These are phyloP conservation scores for Uloborus plumipes DNA, from an alignment of 2,888 invertebrate species.

Conservation along the genomic window DNA sequence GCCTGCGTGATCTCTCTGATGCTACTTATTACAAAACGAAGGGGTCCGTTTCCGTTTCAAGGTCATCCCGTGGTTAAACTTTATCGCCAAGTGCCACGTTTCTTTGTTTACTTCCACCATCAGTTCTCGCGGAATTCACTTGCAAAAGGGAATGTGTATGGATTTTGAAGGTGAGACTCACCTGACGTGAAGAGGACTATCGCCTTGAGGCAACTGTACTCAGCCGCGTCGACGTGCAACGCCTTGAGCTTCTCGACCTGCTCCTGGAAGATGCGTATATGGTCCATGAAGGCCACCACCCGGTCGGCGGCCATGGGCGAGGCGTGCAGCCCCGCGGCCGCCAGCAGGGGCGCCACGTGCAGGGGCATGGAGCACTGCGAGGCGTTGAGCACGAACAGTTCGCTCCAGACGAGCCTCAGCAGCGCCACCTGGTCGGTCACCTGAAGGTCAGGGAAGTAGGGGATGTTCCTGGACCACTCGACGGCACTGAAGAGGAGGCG, in stretches of 20 bases:
- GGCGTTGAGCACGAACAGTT: slow-evolving; percentile 96
- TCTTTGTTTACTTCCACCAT: too few species aligned
- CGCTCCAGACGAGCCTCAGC: slow-evolving; percentile 95
- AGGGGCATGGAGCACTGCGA: slow-evolving; percentile 99
- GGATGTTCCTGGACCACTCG: slow-evolving; percentile 98
- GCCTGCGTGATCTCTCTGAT: too few species aligned
- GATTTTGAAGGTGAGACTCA: too few species aligned
- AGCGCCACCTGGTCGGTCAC: slow-evolving; percentile 90
- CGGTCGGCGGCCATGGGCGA: slow-evolving; percentile 97
- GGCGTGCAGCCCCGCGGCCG: slow-evolving; percentile 95
- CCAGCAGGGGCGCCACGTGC: slow-evolving; percentile 93
- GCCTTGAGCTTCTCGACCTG: slow-evolving; percentile 98
- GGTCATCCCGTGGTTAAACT: too few species aligned
- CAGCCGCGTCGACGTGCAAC: slow-evolving; percentile 97
- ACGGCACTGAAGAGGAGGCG: slow-evolving; percentile 95
- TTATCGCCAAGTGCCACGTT: too few species aligned
- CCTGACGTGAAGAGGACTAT: slow-evolving; percentile 99
- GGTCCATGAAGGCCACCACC: slow-evolving; percentile 98
- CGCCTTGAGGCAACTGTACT: slow-evolving; percentile 99
- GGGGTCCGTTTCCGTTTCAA: too few species aligned
- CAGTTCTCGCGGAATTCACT: too few species aligned
- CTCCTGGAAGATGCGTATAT: slow-evolving; percentile 88
- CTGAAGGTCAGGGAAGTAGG: slow-evolving; percentile 97
- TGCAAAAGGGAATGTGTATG: too few species aligned
- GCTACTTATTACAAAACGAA: too few species aligned